Conservation (phyloP, 2,888 invertebrate species). For the Scelioninae gen. 2 region DNA sequence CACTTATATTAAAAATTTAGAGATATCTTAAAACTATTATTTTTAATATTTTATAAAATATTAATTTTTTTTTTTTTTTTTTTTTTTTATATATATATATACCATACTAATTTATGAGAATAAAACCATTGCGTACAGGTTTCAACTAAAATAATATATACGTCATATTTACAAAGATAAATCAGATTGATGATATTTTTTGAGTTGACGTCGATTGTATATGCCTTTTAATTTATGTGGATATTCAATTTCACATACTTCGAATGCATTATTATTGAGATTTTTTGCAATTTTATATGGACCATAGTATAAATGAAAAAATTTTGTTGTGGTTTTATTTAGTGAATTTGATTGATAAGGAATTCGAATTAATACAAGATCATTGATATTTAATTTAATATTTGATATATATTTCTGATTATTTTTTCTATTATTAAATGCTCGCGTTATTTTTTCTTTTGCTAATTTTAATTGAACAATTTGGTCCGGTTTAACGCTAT, state of each 20-base stretch:
- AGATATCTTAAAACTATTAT: too few species aligned
- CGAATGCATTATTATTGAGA: constrained; percentile 27
- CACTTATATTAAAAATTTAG: too few species aligned
- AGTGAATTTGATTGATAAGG: constrained; percentile 21
- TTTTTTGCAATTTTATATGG: constrained; percentile 12
- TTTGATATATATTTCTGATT: constrained; percentile 1
- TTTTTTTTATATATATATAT: too few species aligned
- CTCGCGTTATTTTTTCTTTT: background rate
- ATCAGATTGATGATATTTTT: constrained; percentile 25
- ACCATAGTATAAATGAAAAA: constrained; percentile 21
- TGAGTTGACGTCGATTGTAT: constrained; percentile 9
- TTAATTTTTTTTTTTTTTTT: too few species aligned
- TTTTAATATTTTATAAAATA: too few species aligned
- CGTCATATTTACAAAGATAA: too few species aligned
- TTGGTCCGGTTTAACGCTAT: background rate
- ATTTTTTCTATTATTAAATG: background rate
- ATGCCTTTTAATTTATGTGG: constrained; percentile 6
- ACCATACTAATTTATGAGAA: too few species aligned
- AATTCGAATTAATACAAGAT: constrained; percentile 12
- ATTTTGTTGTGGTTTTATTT: constrained; percentile 5
- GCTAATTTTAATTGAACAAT: background rate
- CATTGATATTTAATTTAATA: background rate
- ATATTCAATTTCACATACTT: constrained; percentile 11
- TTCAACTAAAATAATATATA: too few species aligned
- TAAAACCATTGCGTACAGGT: too few species aligned